Evolutionary conservation across 2,797 vertebrate species (phyloP), one percentile per base, ranked within the genome.

Genomic region (Crax fasciolata): DNA sequence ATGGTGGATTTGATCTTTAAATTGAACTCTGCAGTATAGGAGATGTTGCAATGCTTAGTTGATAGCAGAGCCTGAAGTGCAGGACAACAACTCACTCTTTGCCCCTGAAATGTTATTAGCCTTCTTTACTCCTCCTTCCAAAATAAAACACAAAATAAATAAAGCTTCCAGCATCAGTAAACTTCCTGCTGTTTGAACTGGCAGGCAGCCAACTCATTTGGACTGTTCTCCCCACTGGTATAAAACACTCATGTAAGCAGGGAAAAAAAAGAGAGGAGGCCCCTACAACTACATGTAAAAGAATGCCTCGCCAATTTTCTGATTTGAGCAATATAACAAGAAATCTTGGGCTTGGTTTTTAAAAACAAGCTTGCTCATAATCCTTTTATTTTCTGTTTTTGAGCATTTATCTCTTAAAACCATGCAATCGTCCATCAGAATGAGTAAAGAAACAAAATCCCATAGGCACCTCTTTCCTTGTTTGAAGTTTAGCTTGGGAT

Each of bases 121-220:
- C 62, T 73, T 86, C 88, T 91, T 97, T 92, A 73, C 44, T 92
- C 55, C 12, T 13, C 68, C 66, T 80, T 94, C 49, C 51, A 95
- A 96, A 96, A 91, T 49, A 92, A 95, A 95, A 54, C 25, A n/a
- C 77, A 83, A 82, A 94, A 86, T 92, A 95, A 97, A 96, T 71
- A 95, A 95, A 87, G 67, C 74, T 84, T 83, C 77, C 72, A 84
- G 63, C 78, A 66, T 88, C 81, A 88, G 83, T 91, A 94, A 96
- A 86, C 84, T 92, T 94, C 95, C 83, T 7, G 6, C 46, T 94
- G 87, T 71, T 93, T 91, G 89, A 89, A 88, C 62, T 94, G 62
- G 74, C 59, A 93, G 61, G 38, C 90, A 84, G 92, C 88, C 94
- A 96, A 78, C 71, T 94, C 65, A 68, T 84, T 93, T 84, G 71